Evolutionary conservation across 1,140 invertebrate genomes (phyloP), one percentile per base, ranked within the genome.

Genomic region (Penaeus vannamei): DNA sequence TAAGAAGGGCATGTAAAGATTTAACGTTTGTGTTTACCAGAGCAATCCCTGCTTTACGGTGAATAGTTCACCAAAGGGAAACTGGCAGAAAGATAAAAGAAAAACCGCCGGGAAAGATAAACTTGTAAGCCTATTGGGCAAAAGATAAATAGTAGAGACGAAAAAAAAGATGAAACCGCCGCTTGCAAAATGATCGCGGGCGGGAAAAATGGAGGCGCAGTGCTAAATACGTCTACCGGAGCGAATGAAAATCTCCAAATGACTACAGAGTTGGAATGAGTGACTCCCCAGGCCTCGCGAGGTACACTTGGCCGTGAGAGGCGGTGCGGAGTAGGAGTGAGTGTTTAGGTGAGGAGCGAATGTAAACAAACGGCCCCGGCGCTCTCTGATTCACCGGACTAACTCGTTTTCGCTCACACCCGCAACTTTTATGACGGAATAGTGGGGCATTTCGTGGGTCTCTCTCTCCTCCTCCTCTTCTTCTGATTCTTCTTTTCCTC

Each of bases 301-400:
- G 53, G 53, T 53, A 53, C 53, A 53, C 53, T 53, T 53, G 53
- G 53, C 53, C 53, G 53, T 53, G 53, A 53, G 53, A 53, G 53
- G 53, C 53, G 53, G 53, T 17, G 53, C 53, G 53, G 53, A 53
- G 53, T 53, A 53, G 53, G 53, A 53, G 53, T 53, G 53, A 53
- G 53, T 53, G 79, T 81, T 81, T 81, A 81, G 46, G 46, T 60
- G 79, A 59, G 46, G 14, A 81, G n/a, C 46, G 29, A 59, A 60
- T 19, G 46, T 60, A 81, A 81, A 81, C 79, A 81, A 81, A 81
- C 79, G 32, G 46, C 53, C 53, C 26, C n/a, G 32, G 46, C 29
- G 29, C 79, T 81, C 79, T 81, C 77, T 81, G 79, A 59, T 81
- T 81, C 79, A 81, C 60, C 79, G 26, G 10, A 59, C 79, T 59